Base-by-base conservation (phyloP, 35 echinoderm and acorn worm species). In the Ophioderma brevispina region DNA sequence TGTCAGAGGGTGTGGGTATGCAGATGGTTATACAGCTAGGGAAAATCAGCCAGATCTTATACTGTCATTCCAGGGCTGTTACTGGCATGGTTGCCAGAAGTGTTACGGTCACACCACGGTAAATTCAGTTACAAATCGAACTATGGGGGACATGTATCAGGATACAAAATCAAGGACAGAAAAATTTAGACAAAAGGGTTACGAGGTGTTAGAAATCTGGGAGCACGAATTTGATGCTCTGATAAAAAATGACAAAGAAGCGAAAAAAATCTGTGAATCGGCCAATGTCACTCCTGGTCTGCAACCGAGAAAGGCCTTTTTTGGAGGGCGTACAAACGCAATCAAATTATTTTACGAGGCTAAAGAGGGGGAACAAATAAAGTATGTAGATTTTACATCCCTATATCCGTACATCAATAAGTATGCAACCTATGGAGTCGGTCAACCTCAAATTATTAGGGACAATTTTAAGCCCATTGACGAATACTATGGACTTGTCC, bases 281-380 rank as follows among this genome's bases (percentile, higher is more conserved):
- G 10, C 33, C 33, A 15, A 5, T 23, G 11, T 56, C 33, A 36
- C 49, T 14, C 32, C 82, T 31, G 46, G 76, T 23, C 46, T 95
- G 11, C 15, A 76, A 1, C 94, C 90, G 23, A 25, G 82, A 0
- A 79, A 97, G 0, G 91, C 88, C 8, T 97, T 97, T 38, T 94
- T 49, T 19, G 95, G 91, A 13, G 92, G 95, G 0, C 80, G 91
- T 13, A 94, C 95, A 80, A 93, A 96, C 42, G 86, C 80, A 1
- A 64, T 77, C 3, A 92, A 92, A 77, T 70, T 96, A 15, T 86
- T 86, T 41, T 78, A 96, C 32, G 75, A 36, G 31, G 38, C 79
- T 42, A n/a, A 76, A 15, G 33, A 36, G 0, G 82, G 75, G 36
- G 94, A 96, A 33, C 10, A 38, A 35, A 93, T 96, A 37, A 43